Percentiles rank a stretch among this genome's conserved stretches.
Conservation (phyloP, 2,113 vertebrate genomes). For the Ondatra zibethicus region DNA sequence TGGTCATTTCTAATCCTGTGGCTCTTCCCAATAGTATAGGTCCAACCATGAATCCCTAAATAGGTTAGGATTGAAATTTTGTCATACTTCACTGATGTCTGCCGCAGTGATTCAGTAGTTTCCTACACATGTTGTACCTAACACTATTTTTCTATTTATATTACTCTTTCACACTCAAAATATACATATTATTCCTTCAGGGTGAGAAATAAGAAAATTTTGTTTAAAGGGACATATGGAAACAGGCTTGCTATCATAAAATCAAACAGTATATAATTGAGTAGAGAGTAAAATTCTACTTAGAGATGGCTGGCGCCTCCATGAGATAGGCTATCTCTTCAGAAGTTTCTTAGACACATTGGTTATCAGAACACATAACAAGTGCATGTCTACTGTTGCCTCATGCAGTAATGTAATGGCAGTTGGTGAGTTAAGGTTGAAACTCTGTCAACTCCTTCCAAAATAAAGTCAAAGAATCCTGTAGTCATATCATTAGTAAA, state of each 20-base stretch:
- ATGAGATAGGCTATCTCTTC: neutral
- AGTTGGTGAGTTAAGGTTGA: neutral
- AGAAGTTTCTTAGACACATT: neutral
- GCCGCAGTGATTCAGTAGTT: neutral
- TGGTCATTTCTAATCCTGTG: neutral
- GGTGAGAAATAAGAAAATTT: neutral
- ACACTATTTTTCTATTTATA: neutral
- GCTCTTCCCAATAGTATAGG: neutral
- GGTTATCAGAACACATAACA: neutral
- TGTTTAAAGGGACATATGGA: neutral
- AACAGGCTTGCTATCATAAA: neutral
- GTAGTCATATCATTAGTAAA: neutral
- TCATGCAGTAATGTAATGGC: neutral
- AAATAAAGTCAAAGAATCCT: constrained; percentile 14
- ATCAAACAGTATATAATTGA: neutral
- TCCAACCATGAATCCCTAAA: neutral
- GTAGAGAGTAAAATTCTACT: neutral
- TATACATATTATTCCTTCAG: neutral
- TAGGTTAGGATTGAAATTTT: neutral
- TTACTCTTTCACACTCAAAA: neutral
- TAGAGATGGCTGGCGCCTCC: neutral
- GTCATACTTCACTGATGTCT: neutral
- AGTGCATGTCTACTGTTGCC: neutral
- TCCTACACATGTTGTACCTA: neutral
- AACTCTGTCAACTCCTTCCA: neutral